phyloP scores from a whole-genome alignment of 2,797 vertebrate genomes.

The Myotis vivesi region DNA sequence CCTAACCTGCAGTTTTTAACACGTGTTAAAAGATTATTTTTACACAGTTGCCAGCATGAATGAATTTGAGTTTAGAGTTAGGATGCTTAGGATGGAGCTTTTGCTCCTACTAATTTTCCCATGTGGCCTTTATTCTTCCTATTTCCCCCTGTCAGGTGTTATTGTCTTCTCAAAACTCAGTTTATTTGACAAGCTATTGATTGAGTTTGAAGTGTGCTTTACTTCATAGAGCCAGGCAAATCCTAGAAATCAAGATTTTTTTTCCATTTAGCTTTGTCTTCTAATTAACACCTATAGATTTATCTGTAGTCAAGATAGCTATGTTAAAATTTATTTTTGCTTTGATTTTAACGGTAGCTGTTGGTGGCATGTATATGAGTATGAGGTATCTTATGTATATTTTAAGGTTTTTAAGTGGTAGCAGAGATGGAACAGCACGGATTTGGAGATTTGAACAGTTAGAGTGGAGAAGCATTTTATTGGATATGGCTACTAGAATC shows the following conservation, averaged over 20 bases:
- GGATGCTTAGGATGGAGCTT: background rate
- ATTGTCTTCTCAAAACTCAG: background rate
- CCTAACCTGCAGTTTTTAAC: background rate
- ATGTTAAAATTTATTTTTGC: background rate
- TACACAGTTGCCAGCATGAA: background rate
- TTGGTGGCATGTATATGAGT: background rate
- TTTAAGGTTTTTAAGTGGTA: slow-evolving; percentile 96
- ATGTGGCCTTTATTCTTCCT: fast-evolving
- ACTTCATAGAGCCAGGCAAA: background rate
- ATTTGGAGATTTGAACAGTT: slow-evolving; percentile 95
- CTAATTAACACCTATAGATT: background rate
- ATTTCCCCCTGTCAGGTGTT: background rate
- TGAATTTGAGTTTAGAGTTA: slow-evolving; percentile 18
- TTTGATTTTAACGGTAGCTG: background rate
- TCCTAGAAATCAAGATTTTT: background rate
- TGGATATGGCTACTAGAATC: slow-evolving; percentile 94
- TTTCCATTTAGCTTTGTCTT: background rate
- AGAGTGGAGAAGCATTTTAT: slow-evolving; percentile 93
- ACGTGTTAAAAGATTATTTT: background rate
- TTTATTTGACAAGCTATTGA: background rate
- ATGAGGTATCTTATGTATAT: background rate
- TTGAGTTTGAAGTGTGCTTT: background rate
- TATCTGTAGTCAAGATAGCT: background rate
- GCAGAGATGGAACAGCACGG: slow-evolving; percentile 95
- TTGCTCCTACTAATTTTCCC: background rate